Evolutionary conservation across 1,140 invertebrate genomes (phyloP).

Genomic region (Brachionus rotundiformis): DNA sequence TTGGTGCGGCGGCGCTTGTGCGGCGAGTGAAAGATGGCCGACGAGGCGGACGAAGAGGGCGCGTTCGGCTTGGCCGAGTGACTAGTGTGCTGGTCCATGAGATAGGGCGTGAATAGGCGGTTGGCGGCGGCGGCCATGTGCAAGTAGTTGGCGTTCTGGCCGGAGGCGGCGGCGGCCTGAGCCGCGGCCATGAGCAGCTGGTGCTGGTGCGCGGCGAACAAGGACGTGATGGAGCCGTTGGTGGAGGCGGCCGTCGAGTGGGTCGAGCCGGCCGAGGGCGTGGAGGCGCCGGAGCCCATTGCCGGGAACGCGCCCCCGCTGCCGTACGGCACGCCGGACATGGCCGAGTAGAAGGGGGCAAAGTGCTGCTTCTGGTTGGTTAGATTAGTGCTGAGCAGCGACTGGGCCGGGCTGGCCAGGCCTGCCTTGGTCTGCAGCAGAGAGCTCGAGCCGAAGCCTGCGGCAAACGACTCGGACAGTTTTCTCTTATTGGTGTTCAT

Average conservation of each 20-base stretch:
- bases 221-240: not conserved
- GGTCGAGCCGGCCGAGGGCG: not conserved
- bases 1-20: constrained; percentile 39
- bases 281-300: not conserved
- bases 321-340: not conserved
- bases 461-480: not conserved
- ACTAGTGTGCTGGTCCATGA: constrained; percentile 44
- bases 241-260: not conserved
- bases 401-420: not conserved
- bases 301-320: not conserved
- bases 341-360: not conserved
- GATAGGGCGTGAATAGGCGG: constrained; percentile 44
- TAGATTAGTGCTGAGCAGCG: not conserved
- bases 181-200: constrained; percentile 42
- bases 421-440: not conserved
- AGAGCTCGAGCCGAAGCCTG: not conserved
- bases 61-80: not conserved
- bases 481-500: constrained; percentile 1
- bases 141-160: constrained; percentile 13
- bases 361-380: not conserved
- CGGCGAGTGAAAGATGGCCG: constrained; percentile 7
- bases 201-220: constrained; percentile 32
- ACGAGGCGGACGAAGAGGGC: not conserved
- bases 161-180: not conserved
- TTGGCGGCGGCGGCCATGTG: constrained; percentile 36